A percentile compares a stretch with the other conserved stretches of the same genome.
These are phyloP conservation scores for Natrix natrix DNA, from an alignment of 2,797 vertebrate genomes.

Conservation along the genomic window DNA sequence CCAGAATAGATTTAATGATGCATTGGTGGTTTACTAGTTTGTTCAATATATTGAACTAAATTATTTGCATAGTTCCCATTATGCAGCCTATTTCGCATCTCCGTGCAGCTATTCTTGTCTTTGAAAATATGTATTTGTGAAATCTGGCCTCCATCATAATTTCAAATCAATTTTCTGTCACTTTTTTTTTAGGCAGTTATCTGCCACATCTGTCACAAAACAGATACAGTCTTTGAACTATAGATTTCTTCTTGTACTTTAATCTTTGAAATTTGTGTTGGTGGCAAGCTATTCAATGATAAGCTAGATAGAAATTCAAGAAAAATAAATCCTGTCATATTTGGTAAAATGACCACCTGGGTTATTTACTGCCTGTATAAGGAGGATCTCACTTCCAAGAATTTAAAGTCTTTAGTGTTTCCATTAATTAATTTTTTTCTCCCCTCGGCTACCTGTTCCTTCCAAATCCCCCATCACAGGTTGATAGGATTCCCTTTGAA, in stretches of 20 bases:
- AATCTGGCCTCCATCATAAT: neutral
- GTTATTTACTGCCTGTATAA: neutral
- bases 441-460: neutral
- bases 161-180: neutral
- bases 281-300: neutral
- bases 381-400: neutral
- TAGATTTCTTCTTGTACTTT: neutral
- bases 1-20: neutral
- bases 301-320: neutral
- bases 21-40: neutral
- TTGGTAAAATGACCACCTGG: neutral
- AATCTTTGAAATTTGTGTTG: neutral
- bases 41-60: neutral
- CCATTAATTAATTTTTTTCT: neutral
- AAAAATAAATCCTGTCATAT: neutral
- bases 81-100: neutral
- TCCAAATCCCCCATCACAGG: neutral
- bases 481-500: neutral
- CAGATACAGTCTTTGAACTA: neutral
- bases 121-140: neutral
- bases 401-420: neutral
- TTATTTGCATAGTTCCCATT: neutral
- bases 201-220: neutral
- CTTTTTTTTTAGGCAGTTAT: neutral
- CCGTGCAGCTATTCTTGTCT: neutral